Evolutionary conservation across 2,797 vertebrate species (phyloP), one percentile per base, ranked within the genome.

Genomic region (Sebastes taczanowskii): DNA sequence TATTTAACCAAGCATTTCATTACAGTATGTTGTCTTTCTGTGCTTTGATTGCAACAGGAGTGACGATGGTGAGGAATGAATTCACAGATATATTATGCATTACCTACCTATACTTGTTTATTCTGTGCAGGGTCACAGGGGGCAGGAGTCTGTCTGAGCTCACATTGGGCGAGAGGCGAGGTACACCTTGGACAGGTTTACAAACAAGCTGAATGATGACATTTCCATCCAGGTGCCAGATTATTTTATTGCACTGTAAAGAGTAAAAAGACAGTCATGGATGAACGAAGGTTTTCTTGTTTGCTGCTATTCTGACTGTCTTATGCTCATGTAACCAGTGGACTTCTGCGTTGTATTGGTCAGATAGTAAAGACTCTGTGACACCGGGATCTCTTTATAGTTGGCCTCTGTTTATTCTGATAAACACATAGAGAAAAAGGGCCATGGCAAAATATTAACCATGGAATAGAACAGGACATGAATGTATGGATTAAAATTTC

Each of bases 1-100:
- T 77, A 74, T 80, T 72, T 74, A 81, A 71, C 77, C 61, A 79
- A 86, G 66, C 77, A 71, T 82, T 86, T 87, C 20, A 83, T 83
- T 71, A 56, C 82, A 78, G 10, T 22, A 59, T 81, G 75, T 78
- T 34, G 62, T 84, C 20, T 72, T 67, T 79, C 55, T 72, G 60
- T 75, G 71, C 52, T 71, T 35, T 23, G 27, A 59, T 55, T 46
- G 76, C 42, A 78, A 35, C 23, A 42, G n/a, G 30, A 13, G 27
- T 46, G 74, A 75, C 53, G 16, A 18, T 25, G 42, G 55, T 52
- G 64, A 49, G n/a, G 34, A 5, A 22, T 38, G 3, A 74, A 65
- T 35, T 53, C 53, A 61, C 29, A 65, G 29, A 53, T 7, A 56
- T 30, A 23, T 62, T 30, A 18, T 67, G 4, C 16, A 25, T 53